phyloP scores from a whole-genome alignment of 92 coral and sea anemone genomes.

The Paramuricea clavata region DNA sequence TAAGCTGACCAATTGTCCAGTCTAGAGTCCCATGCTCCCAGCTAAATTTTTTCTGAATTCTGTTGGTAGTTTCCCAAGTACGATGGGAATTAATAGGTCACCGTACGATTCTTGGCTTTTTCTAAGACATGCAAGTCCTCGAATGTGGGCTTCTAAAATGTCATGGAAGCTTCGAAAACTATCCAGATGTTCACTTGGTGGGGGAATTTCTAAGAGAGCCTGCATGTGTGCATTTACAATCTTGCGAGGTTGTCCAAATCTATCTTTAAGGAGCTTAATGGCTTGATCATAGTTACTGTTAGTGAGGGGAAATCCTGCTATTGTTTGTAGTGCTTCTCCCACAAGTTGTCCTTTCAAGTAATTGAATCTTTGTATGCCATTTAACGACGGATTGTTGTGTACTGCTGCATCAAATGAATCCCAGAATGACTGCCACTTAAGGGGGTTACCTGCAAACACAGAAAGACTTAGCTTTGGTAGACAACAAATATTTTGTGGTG shows the following conservation, averaged over 20 bases:
- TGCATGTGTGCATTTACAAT: slow-evolving; percentile 38
- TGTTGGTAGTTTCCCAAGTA: slow-evolving; percentile 40
- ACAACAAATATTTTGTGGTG: slow-evolving; percentile 27
- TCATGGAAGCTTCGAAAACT: slow-evolving; percentile 54
- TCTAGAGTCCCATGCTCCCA: slow-evolving; percentile 49
- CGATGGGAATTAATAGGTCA: slow-evolving; percentile 48
- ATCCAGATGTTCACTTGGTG: slow-evolving; percentile 3
- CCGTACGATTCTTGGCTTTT: slow-evolving; percentile 52
- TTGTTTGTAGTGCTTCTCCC: slow-evolving; percentile 56
- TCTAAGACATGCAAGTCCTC: slow-evolving; percentile 51
- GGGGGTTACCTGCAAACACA: slow-evolving; percentile 47
- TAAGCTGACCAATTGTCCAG: slow-evolving; percentile 36
- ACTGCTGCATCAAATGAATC: slow-evolving; percentile 58
- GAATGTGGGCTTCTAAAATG: slow-evolving; percentile 49
- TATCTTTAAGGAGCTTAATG: slow-evolving; percentile 29
- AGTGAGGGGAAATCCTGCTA: slow-evolving; percentile 56
- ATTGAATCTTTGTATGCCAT: slow-evolving; percentile 50
- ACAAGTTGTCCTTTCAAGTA: slow-evolving; percentile 52
- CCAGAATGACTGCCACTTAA: slow-evolving; percentile 59
- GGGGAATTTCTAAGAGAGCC: slow-evolving; percentile 41
- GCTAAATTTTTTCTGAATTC: slow-evolving; percentile 49
- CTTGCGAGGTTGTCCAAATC: slow-evolving; percentile 56
- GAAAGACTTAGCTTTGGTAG: slow-evolving; percentile 62
- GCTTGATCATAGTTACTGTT: slow-evolving; percentile 49
- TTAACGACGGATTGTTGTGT: slow-evolving; percentile 30